Base-by-base conservation (phyloP, 1,140 invertebrate species). In the Trachymyrmex cornetzi region DNA sequence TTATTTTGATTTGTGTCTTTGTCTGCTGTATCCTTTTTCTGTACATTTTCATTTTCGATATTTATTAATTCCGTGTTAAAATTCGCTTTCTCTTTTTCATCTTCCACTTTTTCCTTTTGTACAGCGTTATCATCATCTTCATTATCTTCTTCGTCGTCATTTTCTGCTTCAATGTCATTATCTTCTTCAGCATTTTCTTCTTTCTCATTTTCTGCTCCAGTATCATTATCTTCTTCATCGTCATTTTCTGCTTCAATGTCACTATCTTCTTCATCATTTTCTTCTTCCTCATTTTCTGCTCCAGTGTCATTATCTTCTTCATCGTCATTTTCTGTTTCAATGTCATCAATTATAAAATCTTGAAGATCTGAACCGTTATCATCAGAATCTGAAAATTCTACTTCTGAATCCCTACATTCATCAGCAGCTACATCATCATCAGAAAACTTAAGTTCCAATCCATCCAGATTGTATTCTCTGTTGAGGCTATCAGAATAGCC, bases 391-490 rank as follows among this genome's bases (percentile, higher is more conserved):
- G 88, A 93, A 24, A 72, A 86, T 81, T 94, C 93, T 1, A 88
- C 77, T 91, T 95, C 94, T n/a, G 94, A 94, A 24, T 69, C 91
- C 86, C 90, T 89, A 59, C 94, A 94, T 6, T 92, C 92, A 77
- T 94, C 93, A 19, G 77, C 93, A 38, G 81, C 67, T 4, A 93
- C 86, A 77, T 94, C 86, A 67, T 95, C 93, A 77, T 95, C 94
- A 1, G 91, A 89, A 84, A 94, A 93, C 19, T 92, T 81, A 16
- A 14, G 30, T 34, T 44, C 67, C 11, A 89, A 67, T 11, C 94
- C 94, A 75, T 86, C 24, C 6, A 95, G 74, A 89, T 95, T 95
- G 12, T 93, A 93, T 67, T 94, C 94, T 7, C 24, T 92, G 0
- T 74, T 81, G 14, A 94, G 48, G 3, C 48, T 81, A 89, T 95